phyloP scores from a whole-genome alignment of 2,888 invertebrate species.

The Odontocerum albicorne region DNA sequence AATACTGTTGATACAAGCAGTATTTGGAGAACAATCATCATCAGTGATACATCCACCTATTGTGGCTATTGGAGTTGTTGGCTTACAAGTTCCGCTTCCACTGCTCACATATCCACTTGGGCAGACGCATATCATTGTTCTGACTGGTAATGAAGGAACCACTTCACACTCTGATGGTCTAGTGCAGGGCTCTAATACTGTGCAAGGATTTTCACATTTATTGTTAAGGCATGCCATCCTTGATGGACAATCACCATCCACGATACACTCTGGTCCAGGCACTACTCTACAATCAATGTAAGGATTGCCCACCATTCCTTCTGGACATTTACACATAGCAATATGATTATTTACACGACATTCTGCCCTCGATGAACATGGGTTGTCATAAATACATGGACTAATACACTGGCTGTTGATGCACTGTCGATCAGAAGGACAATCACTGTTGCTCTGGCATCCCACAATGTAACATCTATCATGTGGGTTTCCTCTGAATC shows the following conservation, averaged over 20 bases:
- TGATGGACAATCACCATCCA: conserved; percentile 81
- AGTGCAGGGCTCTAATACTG: conserved; percentile 75
- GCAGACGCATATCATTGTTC: conserved; percentile 89
- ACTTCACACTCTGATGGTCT: conserved; percentile 81
- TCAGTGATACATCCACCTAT: conserved; percentile 74
- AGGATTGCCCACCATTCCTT: conserved; percentile 76
- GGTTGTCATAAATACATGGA: conserved; percentile 77
- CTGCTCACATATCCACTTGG: conserved; percentile 86
- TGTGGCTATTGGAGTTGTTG: conserved; percentile 64
- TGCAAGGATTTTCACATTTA: conserved; percentile 83
- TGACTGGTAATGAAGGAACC: conserved; percentile 76
- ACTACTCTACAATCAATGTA: conserved; percentile 78
- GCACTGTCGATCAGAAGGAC: conserved; percentile 83
- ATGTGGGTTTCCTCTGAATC: conserved; percentile 78
- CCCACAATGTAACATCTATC: conserved; percentile 77
- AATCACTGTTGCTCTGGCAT: conserved; percentile 85
- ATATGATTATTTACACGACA: conserved; percentile 82
- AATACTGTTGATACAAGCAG: conserved; percentile 77
- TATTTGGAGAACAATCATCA: conserved; percentile 75
- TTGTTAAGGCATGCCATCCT: conserved; percentile 79
- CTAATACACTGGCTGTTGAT: conserved; percentile 83
- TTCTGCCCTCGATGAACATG: conserved; percentile 76
- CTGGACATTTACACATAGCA: conserved; percentile 82
- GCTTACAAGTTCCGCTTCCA: conserved; percentile 78
- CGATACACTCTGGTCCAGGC: conserved; percentile 72